phyloP scores from a whole-genome alignment of 2,888 invertebrate genomes.

The Agonopterix alstromeriana region DNA sequence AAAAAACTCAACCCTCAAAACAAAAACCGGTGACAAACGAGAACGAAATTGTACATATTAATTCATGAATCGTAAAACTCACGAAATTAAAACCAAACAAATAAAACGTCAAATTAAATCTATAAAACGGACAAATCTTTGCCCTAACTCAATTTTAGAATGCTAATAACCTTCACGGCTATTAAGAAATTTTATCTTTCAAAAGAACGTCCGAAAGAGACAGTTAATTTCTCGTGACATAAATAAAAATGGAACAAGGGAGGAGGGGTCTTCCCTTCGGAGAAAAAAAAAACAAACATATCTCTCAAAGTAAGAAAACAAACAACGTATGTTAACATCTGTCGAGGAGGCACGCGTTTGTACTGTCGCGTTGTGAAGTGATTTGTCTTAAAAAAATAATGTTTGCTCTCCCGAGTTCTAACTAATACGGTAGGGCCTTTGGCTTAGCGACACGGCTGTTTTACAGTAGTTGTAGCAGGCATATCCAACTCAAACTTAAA shows the following conservation, averaged over 20 bases:
- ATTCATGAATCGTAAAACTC: constrained; percentile 1
- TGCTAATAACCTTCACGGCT: constrained; percentile 34
- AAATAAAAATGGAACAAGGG: constrained; percentile 60
- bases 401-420: too few species aligned
- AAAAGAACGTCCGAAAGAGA: constrained; percentile 38
- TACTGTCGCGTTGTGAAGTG: constrained; percentile 36
- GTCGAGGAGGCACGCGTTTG: constrained; percentile 54
- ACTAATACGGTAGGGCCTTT: too few species aligned
- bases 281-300: constrained; percentile 71
- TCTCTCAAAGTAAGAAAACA: constrained; percentile 73
- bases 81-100: constrained; percentile 3
- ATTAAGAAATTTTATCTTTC: constrained; percentile 58
- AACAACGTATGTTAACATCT: constrained; percentile 76
- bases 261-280: constrained; percentile 37
- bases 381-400: neutral
- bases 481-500: too few species aligned
- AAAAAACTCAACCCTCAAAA: neutral
- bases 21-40: constrained; percentile 1
- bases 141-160: constrained; percentile 19
- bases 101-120: constrained; percentile 6
- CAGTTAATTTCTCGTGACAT: constrained; percentile 71
- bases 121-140: constrained; percentile 18
- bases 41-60: neutral
- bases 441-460: too few species aligned
- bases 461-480: too few species aligned